These are phyloP conservation scores for Gavialis gangeticus DNA, from an alignment of 2,113 vertebrate species.

Conservation along the genomic window DNA sequence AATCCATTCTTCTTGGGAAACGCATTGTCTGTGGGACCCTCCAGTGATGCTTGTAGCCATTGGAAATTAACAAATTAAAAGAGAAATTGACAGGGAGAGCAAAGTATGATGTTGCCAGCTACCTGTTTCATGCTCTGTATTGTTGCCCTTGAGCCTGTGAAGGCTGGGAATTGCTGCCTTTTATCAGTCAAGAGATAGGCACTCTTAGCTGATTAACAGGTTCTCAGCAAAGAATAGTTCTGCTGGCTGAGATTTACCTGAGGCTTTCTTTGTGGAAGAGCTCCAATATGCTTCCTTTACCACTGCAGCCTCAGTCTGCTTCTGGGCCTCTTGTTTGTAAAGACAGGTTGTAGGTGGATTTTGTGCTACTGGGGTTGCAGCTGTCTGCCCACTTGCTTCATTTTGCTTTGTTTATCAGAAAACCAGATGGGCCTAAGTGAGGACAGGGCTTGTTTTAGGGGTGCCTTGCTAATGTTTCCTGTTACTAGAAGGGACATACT, in stretches of 20 bases:
- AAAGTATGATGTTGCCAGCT: no score
- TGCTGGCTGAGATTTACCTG: not conserved
- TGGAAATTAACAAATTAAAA: no score
- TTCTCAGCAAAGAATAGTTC: not conserved
- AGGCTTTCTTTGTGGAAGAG: not conserved
- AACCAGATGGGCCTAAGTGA: not conserved
- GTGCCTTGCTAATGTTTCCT: not conserved
- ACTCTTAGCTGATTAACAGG: not conserved
- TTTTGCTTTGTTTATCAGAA: slow-evolving; percentile 20
- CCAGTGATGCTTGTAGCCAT: no score
- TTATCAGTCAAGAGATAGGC: not conserved
- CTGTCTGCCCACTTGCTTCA: not conserved
- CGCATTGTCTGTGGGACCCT: no score
- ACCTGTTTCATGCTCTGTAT: no score
- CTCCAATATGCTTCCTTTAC: not conserved
- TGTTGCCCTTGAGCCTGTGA: no score
- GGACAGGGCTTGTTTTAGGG: not conserved
- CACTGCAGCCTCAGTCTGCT: not conserved
- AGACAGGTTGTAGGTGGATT: not conserved
- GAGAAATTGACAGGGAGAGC: no score
- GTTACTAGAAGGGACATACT: no score
- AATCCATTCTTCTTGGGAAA: no score
- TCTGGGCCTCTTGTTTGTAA: not conserved
- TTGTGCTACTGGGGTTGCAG: not conserved
- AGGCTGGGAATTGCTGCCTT: no score